Conservation (phyloP, 2,797 vertebrate genomes). For the Triplophysa yarkandensis region DNA sequence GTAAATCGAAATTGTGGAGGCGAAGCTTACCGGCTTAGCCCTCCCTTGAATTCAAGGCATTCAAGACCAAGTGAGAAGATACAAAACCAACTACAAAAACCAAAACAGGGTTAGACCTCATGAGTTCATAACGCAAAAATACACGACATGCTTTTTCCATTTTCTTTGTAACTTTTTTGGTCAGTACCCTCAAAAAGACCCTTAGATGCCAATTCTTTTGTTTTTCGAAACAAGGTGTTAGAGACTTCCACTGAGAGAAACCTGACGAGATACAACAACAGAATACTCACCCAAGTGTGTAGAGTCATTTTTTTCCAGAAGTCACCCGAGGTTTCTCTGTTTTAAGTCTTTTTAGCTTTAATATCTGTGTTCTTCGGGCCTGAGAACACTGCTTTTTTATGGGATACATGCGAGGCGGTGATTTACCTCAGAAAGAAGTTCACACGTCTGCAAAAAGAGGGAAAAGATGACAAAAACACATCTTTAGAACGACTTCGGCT, state of each 20-base stretch:
- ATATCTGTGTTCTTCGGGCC: constrained; percentile 59
- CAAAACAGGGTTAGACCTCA: constrained; percentile 81
- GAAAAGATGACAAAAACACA: constrained; percentile 28
- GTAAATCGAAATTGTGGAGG: constrained; percentile 67
- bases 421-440: constrained; percentile 56
- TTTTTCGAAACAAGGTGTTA: constrained; percentile 31
- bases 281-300: constrained; percentile 47
- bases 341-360: constrained; percentile 59
- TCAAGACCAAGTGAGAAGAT: constrained; percentile 68
- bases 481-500: constrained; percentile 37
- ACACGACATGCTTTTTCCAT: constrained; percentile 66
- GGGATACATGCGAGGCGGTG: constrained; percentile 49
- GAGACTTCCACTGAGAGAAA: constrained; percentile 25
- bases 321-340: constrained; percentile 56
- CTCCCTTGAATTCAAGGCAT: constrained; percentile 58
- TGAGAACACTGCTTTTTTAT: constrained; percentile 66
- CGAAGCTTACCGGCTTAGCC: constrained; percentile 59
- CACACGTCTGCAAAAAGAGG: constrained; percentile 42
- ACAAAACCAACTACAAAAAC: constrained; percentile 74
- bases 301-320: constrained; percentile 59
- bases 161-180: constrained; percentile 10
- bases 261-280: constrained; percentile 26
- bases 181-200: constrained; percentile 42
- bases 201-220: constrained; percentile 37
- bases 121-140: constrained; percentile 73